Conservation (phyloP, 2,797 vertebrate species). For the Argya squamiceps region DNA sequence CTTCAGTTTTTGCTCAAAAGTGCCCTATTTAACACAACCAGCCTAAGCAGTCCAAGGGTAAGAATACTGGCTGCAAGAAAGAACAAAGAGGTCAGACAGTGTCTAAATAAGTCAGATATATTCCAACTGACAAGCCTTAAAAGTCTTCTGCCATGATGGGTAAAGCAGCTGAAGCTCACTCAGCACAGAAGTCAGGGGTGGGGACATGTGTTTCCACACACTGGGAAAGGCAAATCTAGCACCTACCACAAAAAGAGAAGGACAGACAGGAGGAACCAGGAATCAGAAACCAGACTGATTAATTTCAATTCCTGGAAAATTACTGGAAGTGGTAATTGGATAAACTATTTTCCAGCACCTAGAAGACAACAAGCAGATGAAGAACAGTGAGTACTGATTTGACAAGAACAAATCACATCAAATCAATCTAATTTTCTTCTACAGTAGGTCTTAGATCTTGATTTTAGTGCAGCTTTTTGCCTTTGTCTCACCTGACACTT, state of each 20-base stretch:
- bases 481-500: slow-evolving; percentile 30
- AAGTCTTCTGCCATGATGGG: not conserved
- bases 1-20: not conserved
- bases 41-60: not conserved
- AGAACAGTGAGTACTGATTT: not conserved
- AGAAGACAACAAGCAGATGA: slow-evolving; percentile 3
- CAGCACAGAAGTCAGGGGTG: not conserved
- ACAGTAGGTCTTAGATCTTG: slow-evolving; percentile 24
- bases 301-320: slow-evolving; percentile 28
- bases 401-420: slow-evolving; percentile 40
- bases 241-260: not conserved
- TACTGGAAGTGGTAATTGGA: slow-evolving; percentile 5
- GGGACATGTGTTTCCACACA: not conserved
- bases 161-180: not conserved
- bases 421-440: slow-evolving; percentile 43
- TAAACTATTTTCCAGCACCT: not conserved
- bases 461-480: slow-evolving; percentile 34
- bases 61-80: not conserved
- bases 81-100: not conserved
- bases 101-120: not conserved
- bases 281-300: not conserved
- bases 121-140: not conserved
- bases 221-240: not conserved
- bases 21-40: not conserved
- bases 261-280: not conserved